Evolutionary conservation across 2,797 vertebrate species (phyloP).

Genomic region (Myotis myotis): DNA sequence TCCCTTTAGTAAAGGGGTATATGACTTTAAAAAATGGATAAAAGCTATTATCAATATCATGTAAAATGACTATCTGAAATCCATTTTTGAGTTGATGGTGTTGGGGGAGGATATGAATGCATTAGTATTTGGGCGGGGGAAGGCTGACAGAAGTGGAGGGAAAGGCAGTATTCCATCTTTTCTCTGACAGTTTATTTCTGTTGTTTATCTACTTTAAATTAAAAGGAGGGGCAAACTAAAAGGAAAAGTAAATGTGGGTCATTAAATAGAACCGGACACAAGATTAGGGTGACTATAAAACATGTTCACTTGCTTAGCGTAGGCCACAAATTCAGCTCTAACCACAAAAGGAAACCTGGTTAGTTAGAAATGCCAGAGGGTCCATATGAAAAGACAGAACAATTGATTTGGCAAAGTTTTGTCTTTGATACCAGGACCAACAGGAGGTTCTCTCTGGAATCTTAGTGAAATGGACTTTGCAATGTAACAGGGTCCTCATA

Average conservation of each 20-base stretch:
- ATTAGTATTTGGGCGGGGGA: not conserved
- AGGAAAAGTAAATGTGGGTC: slow-evolving; percentile 27
- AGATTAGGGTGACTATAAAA: slow-evolving; percentile 54
- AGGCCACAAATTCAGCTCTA: slow-evolving; percentile 28
- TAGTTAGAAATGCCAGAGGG: not conserved
- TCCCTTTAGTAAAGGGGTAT: not conserved
- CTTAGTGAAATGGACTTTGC: not conserved
- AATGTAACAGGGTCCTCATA: not conserved
- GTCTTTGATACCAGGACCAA: slow-evolving; percentile 25
- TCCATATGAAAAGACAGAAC: not conserved
- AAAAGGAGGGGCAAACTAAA: slow-evolving; percentile 35
- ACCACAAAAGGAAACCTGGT: not conserved
- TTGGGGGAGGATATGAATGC: too few species aligned
- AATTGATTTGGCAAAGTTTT: not conserved
- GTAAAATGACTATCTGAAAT: not conserved
- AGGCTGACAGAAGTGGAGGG: not conserved
- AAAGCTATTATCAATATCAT: not conserved
- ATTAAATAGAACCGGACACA: slow-evolving; percentile 50
- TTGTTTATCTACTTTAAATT: slow-evolving; percentile 45
- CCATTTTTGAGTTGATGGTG: not conserved
- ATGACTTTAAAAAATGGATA: not conserved
- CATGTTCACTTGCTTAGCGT: not conserved
- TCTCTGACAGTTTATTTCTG: not conserved
- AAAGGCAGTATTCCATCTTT: not conserved
- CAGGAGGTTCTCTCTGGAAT: not conserved